Evolutionary conservation across 2,888 invertebrate species (phyloP), one percentile per base, ranked within the genome.

Genomic region (Steromphala cineraria): DNA sequence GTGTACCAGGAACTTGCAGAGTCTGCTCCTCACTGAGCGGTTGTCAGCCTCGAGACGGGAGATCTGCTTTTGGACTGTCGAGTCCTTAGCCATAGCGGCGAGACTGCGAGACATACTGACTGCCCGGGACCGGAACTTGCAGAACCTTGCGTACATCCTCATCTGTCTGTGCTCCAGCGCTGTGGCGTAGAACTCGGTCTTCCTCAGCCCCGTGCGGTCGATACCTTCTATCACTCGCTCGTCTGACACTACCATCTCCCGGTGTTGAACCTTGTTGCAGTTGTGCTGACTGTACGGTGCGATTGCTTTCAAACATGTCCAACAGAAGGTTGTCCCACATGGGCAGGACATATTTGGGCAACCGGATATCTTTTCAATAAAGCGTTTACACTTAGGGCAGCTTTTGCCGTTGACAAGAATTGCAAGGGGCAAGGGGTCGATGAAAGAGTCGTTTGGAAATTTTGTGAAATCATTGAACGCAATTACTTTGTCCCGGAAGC

Each of bases 301-400:
- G 28, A n/a, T 71, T 4, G 67, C 24, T 17, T 62, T 75, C 36
- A 71, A n/a, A 53, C 84, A 84, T 13, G 5, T 53, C 82, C 81
- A 84, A 46, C 84, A 84, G n/a, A 84, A 84, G 1, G 10, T 15
- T 21, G 67, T 21, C 3, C 81, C 81, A 76, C 82, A 83, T n/a
- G 74, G 80, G 67, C 84, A 84, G 8, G 2, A 0, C 81, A 83
- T 80, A 21, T 75, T 62, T 28, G 56, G 52, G 24, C 82, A 82
- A 0, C 82, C 82, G 17, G 81, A 82, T 36, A 81, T 80, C 46
- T 84, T 84, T 15, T 81, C 75, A 8, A 83, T 80, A 62, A 84
- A 84, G 15, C 24, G 71, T 17, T 24, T 76, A 36, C 84, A 84
- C 4, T n/a, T 62, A 10, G 84, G 84, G 52, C 84, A 84, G 36